Evolutionary conservation across 2,113 vertebrate species (phyloP).

Genomic region (Chionodraco myersi): DNA sequence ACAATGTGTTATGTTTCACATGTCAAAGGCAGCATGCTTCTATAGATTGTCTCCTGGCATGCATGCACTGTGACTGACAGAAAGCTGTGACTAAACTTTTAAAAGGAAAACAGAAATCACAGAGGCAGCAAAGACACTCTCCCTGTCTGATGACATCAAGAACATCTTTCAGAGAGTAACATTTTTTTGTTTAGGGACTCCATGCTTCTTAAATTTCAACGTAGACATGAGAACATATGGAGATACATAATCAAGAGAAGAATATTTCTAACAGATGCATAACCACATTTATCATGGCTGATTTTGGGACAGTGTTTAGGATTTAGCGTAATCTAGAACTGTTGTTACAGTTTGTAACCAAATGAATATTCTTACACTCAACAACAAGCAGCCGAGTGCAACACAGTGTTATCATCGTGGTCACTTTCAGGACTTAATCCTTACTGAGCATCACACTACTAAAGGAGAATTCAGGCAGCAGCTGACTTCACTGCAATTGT

Average conservation of each 20-base stretch:
- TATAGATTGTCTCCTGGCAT: neutral
- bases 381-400: too few relatives aligned
- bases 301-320: neutral
- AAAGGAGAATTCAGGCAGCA: too few relatives aligned
- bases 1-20: conserved; percentile 11
- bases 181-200: conserved; percentile 25
- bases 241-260: neutral
- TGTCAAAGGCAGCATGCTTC: neutral
- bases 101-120: conserved; percentile 45
- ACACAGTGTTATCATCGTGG: too few relatives aligned
- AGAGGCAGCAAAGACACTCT: conserved; percentile 40
- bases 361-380: too few relatives aligned
- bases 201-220: conserved; percentile 31
- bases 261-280: neutral
- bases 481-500: too few relatives aligned
- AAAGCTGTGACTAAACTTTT: conserved; percentile 35
- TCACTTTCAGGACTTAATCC: too few relatives aligned
- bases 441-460: too few relatives aligned
- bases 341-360: too few relatives aligned
- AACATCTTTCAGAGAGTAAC: conserved; percentile 11
- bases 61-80: conserved; percentile 44
- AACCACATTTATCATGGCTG: neutral
- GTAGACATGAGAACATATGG: neutral
- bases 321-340: too few relatives aligned
- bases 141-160: conserved; percentile 26